Evolutionary conservation across 2,113 vertebrate species (phyloP), one percentile per base, ranked within the genome.

Genomic region (Muntiacus reevesi): DNA sequence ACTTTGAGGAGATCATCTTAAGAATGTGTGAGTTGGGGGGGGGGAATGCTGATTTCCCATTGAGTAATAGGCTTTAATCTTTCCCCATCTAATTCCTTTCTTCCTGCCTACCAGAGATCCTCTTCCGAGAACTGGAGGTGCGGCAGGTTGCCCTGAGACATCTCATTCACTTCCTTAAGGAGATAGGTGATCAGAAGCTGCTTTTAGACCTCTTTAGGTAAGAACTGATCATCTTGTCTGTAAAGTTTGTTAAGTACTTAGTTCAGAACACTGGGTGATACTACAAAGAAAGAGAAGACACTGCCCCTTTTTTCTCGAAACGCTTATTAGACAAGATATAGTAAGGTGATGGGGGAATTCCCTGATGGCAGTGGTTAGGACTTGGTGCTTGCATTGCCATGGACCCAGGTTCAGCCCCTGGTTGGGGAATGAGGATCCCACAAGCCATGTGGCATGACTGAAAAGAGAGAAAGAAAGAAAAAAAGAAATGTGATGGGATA

Each of bases 161-260:
- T 97, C 99, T 99, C 54, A 99, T 99, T 97, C 99, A 99, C 98
- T 99, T 99, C 95, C 99, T 99, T 97, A 99, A 98, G 50, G 99
- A 99, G 91, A 99, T 94, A 12, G 98, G 98, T 59, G 99, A 99
- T 67, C 99, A 99, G 97, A 99, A 99, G 91, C 98, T 99, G 28
- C 99, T 99, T 95, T 97, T 99, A 98, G 99, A 99, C 87, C 99
- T 99, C 92, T 98, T 99, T 95, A 99, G 99, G 99, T 99, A 98
- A 98, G 98, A 95, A 45, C 71, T 2, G 57, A 82, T 94, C 91
- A 4, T 57, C 57, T 71, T 21, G 7, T 81, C 82, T 87, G 2
- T 88, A 5, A 76, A 87, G 36, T 28, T 55, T 27, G 12, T 57
- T 50, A 60, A 83, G 74, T 91, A 57, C 19, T 95, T 85, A 23